Base-by-base conservation (phyloP, 2,113 vertebrate species). In the Catharus minimus region DNA sequence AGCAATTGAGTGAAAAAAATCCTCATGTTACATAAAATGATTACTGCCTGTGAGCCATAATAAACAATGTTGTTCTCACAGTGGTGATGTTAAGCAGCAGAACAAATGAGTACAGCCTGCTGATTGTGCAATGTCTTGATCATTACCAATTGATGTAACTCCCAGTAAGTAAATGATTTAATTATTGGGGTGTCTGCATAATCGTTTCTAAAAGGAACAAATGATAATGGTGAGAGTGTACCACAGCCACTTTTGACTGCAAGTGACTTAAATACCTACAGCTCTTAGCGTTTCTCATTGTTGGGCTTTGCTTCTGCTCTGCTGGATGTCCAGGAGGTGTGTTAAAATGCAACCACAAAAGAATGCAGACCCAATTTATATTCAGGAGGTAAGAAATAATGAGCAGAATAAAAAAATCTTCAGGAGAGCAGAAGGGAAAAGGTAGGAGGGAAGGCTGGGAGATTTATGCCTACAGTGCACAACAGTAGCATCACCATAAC, bases 1-100 rank as follows among this genome's bases (percentile, higher is more conserved):
- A 96, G 94, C 95, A 98, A 98, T 97, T 97, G 97, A 97, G 95
- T 97, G 95, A 96, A 97, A 97, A 97, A 97, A 97, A 94, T 93
- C 73, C 68, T 97, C 94, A 19, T 91, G 91, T 97, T 97, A 96
- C 94, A 89, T 97, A 95, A 98, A 97, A 97, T 97, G 91, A 97
- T 97, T 97, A 87, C 95, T 97, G 97, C 97, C 97, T 98, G 95
- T 96, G 90, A 97, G 97, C 95, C 62, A 94, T 96, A 96, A 97
- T 96, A 97, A 97, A 96, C 91, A 97, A 84, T 89, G 93, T 92
- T 95, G 67, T 94, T 96, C 91, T 95, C 55, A 38, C 93, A 89
- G 85, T 75, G 33, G 58, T 92, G 83, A 73, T 93, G 77, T 92
- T 95, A 95, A 96, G 72, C 91, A 94, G 95, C 73, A 95, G 88